phyloP scores from a whole-genome alignment of 2,113 vertebrate genomes.

The Anser brachyrhynchus region DNA sequence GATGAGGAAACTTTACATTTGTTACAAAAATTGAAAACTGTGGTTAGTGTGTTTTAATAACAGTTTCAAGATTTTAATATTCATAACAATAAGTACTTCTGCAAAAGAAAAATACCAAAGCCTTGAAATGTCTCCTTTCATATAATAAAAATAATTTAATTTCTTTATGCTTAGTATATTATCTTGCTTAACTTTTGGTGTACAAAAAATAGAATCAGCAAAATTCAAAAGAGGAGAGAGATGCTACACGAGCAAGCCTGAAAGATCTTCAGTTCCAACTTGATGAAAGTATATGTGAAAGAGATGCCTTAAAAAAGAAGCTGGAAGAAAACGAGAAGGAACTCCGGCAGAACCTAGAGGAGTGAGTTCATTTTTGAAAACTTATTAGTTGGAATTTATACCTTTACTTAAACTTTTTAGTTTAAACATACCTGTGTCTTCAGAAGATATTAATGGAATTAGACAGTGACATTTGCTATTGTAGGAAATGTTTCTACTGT shows the following conservation, averaged over 20 bases:
- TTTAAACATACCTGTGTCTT: neutral
- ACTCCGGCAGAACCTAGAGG: constrained; percentile 88
- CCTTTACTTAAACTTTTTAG: neutral
- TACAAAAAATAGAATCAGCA: constrained; percentile 76
- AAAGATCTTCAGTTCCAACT: constrained; percentile 81
- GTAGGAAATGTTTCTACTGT: neutral
- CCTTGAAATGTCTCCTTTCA: neutral
- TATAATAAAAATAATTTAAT: neutral
- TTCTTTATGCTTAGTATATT: neutral
- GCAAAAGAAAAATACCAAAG: neutral
- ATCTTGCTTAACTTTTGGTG: constrained; percentile 1
- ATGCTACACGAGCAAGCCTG: constrained; percentile 71
- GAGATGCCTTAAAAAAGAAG: constrained; percentile 77
- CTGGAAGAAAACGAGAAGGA: constrained; percentile 86
- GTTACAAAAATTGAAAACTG: neutral
- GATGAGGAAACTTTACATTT: neutral
- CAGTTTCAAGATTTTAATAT: neutral
- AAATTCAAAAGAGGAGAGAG: constrained; percentile 81
- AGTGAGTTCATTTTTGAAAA: constrained; percentile 80
- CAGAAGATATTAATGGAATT: neutral
- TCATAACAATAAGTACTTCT: neutral
- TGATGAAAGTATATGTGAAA: constrained; percentile 78
- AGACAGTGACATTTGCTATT: neutral
- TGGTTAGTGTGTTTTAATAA: neutral
- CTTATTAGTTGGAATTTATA: neutral